Base-by-base conservation (phyloP, 1,140 invertebrate genomes). In the Chlorops oryzae region DNA sequence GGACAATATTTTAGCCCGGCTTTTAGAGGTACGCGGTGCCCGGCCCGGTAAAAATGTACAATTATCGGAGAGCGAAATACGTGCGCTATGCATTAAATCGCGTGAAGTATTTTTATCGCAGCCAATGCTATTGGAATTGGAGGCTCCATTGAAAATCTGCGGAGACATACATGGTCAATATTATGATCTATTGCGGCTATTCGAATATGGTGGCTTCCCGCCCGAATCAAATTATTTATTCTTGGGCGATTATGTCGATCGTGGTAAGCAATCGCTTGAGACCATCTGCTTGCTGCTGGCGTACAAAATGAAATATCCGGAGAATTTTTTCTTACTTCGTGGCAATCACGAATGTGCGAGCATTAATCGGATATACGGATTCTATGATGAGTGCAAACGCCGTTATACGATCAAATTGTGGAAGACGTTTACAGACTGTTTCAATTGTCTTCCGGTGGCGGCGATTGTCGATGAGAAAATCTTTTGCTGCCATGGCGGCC, bases 161-260 rank as follows among this genome's bases (percentile, higher is more conserved):
- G 90, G 92, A 77, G 96, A 99, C 73, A 98, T 99, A 62, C 96
- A 99, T 73, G 96, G 96, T 53, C 92, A 96, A 76, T 99, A 98
- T 73, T 96, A 95, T 72, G 96, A 99, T 77, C 77, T 99, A 27
- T 75, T 99, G 56, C 84, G 96, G 62, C 77, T 99, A 51, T 99
- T 99, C 76, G 96, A 99, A 68, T 99, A 98, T 74, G 96, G 96
- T 51, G 94, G 96, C 27, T 99, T 98, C 74, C 96, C 96, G 38
- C 96, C 96, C n/a, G 96, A 99, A 74, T 92, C 93, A 17, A 99
- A 99, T 76, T 99, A 99, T 76, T 79, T 99, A 37, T 99, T 99
- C 75, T 80, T 99, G 46, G 87, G 87, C 18, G 87, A 90, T 65
- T 90, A 90, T 59, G 87, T 89, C 18, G 87, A 90, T 67, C 79